These are phyloP conservation scores for Piaya cayana DNA, from an alignment of 2,113 vertebrate genomes.

Conservation along the genomic window DNA sequence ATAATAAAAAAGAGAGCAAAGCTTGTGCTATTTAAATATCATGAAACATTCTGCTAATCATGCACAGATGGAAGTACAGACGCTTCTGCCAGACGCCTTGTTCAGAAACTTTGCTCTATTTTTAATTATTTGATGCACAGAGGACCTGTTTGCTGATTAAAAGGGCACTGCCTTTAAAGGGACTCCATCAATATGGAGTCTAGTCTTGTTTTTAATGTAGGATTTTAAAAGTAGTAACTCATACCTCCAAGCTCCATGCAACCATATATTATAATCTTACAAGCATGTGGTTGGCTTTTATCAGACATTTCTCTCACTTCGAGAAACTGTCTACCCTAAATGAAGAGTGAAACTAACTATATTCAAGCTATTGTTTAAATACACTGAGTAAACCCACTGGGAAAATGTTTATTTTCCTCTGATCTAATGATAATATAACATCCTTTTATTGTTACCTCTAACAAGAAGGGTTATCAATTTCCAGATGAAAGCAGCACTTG, in stretches of 20 bases:
- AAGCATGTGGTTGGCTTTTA: background rate
- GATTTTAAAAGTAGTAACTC: slow-evolving; percentile 30
- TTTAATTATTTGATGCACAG: slow-evolving; percentile 79
- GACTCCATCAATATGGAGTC: slow-evolving; percentile 52
- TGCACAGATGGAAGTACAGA: slow-evolving; percentile 76
- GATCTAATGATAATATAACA: background rate
- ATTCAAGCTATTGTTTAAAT: background rate
- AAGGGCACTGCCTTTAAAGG: slow-evolving; percentile 56
- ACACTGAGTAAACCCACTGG: background rate
- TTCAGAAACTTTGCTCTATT: slow-evolving; percentile 81
- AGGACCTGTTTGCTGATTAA: slow-evolving; percentile 77
- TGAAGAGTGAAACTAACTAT: background rate
- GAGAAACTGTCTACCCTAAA: background rate
- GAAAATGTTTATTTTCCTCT: background rate
- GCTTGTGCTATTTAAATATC: slow-evolving; percentile 78
- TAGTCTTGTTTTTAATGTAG: slow-evolving; percentile 17
- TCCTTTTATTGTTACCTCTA: background rate
- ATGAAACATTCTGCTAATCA: slow-evolving; percentile 78
- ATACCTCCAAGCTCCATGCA: background rate
- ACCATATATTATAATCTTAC: background rate
- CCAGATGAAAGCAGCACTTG: background rate
- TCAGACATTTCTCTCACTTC: slow-evolving; percentile 21
- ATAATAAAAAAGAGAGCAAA: slow-evolving; percentile 76
- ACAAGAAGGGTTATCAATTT: background rate
- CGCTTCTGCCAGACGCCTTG: slow-evolving; percentile 75